These are phyloP conservation scores for Gymnarchus niloticus DNA, from an alignment of 2,113 vertebrate genomes.

Conservation along the genomic window DNA sequence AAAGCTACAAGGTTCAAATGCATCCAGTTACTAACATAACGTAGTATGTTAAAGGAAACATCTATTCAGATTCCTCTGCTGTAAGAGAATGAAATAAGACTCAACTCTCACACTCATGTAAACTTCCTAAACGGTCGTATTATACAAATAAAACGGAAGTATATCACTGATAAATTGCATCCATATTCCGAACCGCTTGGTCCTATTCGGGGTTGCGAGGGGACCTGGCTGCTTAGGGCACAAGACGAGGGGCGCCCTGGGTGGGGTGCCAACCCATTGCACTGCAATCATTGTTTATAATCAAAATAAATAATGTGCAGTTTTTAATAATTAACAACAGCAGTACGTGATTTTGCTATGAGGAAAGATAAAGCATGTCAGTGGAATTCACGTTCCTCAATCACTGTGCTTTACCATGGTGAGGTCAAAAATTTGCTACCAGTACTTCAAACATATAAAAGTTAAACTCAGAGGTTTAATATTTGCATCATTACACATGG, in stretches of 20 bases:
- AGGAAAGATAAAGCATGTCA: background rate
- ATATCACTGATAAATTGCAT: too few relatives aligned
- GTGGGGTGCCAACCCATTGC: background rate
- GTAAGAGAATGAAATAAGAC: too few relatives aligned
- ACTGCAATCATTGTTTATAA: background rate
- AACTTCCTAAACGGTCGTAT: background rate
- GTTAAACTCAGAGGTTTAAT: slow-evolving; percentile 83
- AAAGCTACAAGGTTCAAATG: too few relatives aligned
- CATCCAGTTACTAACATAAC: too few relatives aligned
- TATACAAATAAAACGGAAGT: background rate
- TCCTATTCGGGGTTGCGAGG: too few relatives aligned
- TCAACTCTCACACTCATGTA: too few relatives aligned
- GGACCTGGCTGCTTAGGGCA: too few relatives aligned
- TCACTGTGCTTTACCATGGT: background rate
- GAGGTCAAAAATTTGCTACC: background rate
- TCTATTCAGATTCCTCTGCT: too few relatives aligned
- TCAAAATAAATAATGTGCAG: background rate
- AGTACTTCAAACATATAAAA: slow-evolving; percentile 54
- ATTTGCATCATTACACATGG: slow-evolving; percentile 72
- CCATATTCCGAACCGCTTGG: too few relatives aligned
- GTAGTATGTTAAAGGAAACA: too few relatives aligned
- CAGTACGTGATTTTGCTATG: background rate
- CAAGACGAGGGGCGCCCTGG: too few relatives aligned
- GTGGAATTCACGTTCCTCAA: too few relatives aligned
- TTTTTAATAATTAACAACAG: background rate